Percentiles rank a stretch among this genome's conserved stretches.
phyloP scores from a whole-genome alignment of 2,113 vertebrate genomes.

The Carassius carassius region DNA sequence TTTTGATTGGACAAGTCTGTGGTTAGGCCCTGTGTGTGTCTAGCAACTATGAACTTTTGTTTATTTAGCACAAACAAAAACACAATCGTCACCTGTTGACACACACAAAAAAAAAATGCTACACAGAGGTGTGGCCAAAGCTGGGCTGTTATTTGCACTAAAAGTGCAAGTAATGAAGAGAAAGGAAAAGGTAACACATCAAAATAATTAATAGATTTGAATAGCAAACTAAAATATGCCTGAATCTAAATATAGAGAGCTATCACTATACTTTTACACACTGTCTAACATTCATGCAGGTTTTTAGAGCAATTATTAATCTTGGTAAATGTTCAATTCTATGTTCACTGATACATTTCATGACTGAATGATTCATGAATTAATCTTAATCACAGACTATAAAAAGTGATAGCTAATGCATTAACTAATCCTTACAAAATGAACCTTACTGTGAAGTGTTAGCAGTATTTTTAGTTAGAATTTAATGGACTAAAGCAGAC shows the following conservation, averaged over 20 bases:
- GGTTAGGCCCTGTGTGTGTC: neutral
- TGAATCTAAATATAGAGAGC: too few relatives aligned
- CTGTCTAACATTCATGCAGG: neutral
- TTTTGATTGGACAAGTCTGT: conserved; percentile 44
- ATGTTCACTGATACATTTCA: neutral
- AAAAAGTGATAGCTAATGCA: neutral
- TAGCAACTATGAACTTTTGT: conserved; percentile 41
- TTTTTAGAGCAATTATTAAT: neutral
- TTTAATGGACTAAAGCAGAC: conserved; percentile 7
- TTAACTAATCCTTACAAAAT: neutral
- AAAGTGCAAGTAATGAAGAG: neutral
- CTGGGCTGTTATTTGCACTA: neutral
- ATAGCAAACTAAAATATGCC: neutral
- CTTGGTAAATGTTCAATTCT: neutral
- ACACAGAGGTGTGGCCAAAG: conserved; percentile 16
- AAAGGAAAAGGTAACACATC: neutral
- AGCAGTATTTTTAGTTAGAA: neutral
- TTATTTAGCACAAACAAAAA: conserved; percentile 43
- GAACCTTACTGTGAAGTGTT: neutral
- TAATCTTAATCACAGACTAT: neutral
- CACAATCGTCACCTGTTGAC: conserved; percentile 45
- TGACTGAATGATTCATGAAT: neutral
- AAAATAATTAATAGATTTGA: neutral
- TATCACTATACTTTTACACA: neutral
- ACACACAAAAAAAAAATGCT: conserved; percentile 19